A percentile compares a stretch with the other conserved stretches of the same genome.
phyloP scores from a whole-genome alignment of 2,888 invertebrate species.

The Agonopterix arenella region DNA sequence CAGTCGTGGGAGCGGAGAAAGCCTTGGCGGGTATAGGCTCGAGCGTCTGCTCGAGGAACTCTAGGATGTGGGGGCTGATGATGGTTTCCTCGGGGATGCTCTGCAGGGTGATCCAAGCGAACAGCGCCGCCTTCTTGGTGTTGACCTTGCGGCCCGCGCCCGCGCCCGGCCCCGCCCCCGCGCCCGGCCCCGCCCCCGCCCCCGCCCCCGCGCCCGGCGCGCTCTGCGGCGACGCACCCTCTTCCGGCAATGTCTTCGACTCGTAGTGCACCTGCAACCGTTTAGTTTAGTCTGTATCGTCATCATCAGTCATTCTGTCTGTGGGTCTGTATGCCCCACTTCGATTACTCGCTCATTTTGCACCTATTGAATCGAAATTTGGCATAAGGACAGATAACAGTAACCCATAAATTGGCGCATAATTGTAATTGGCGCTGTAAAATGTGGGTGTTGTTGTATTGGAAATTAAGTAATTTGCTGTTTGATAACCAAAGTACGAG shows the following conservation, averaged over 20 bases:
- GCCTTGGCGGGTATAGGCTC: slow-evolving; percentile 92
- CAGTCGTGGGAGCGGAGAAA: slow-evolving; percentile 33
- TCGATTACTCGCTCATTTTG: no score
- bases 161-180: no score
- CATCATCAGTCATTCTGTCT: no score
- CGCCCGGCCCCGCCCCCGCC: slow-evolving; percentile 42
- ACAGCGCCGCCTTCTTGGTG: slow-evolving; percentile 91
- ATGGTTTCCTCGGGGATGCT: slow-evolving; percentile 98
- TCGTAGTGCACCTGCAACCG: slow-evolving; percentile 83
- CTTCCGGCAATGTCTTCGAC: slow-evolving; percentile 83
- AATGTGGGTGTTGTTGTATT: no score
- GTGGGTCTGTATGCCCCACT: no score
- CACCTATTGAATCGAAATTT: no score
- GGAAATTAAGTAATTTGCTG: no score
- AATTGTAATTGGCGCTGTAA: no score
- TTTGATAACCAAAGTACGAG: no score
- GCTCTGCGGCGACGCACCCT: slow-evolving; percentile 73
- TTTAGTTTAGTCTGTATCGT: background rate
- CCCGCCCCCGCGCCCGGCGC: slow-evolving; percentile 53
- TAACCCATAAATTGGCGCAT: no score
- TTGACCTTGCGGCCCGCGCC: slow-evolving; percentile 71
- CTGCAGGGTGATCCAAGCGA: slow-evolving; percentile 97
- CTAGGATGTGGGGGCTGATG: slow-evolving; percentile 96
- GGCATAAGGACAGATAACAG: no score
- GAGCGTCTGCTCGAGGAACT: slow-evolving; percentile 97